Percentiles rank a stretch among this genome's conserved stretches.
Evolutionary conservation across 2,888 invertebrate species (phyloP).

Genomic region (Hirtodrosophila histrioides): DNA sequence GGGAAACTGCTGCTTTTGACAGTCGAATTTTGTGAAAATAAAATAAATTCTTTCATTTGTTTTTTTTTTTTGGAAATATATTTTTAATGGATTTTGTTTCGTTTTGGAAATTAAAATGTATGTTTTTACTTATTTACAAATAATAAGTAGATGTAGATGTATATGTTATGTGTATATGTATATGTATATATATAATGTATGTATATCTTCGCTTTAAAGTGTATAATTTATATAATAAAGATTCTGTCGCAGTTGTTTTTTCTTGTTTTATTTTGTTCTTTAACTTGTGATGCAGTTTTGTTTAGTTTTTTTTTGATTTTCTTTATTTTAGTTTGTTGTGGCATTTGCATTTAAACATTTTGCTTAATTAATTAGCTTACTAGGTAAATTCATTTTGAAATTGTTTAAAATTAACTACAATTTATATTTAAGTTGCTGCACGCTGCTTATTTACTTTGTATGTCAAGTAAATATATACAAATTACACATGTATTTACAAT

Average conservation of each 20-base stretch:
- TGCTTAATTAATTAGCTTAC: constrained; percentile 65
- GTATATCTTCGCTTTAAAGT: constrained; percentile 44
- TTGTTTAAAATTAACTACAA: constrained; percentile 77
- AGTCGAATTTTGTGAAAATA: neutral
- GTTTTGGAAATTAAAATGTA: constrained; percentile 67
- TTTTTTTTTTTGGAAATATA: constrained; percentile 67
- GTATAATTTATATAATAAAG: constrained; percentile 69
- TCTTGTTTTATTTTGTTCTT: constrained; percentile 28
- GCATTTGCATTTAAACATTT: constrained; percentile 65
- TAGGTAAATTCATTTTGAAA: constrained; percentile 71
- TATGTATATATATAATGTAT: constrained; percentile 42
- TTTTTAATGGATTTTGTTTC: constrained; percentile 70
- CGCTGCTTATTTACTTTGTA: constrained; percentile 73
- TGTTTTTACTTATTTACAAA: constrained; percentile 76
- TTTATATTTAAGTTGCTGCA: constrained; percentile 64
- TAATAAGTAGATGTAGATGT: constrained; percentile 74
- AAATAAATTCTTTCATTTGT: constrained; percentile 19
- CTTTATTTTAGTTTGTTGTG: constrained; percentile 57
- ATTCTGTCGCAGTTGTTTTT: constrained; percentile 51
- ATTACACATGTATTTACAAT: constrained; percentile 77
- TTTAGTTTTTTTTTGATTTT: constrained; percentile 20
- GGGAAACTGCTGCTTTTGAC: constrained; percentile 1
- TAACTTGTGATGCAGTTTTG: constrained; percentile 42
- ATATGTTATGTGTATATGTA: constrained; percentile 37
- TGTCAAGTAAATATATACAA: constrained; percentile 77